phyloP scores from a whole-genome alignment of 1,140 invertebrate genomes.

The Dreissena polymorpha region DNA sequence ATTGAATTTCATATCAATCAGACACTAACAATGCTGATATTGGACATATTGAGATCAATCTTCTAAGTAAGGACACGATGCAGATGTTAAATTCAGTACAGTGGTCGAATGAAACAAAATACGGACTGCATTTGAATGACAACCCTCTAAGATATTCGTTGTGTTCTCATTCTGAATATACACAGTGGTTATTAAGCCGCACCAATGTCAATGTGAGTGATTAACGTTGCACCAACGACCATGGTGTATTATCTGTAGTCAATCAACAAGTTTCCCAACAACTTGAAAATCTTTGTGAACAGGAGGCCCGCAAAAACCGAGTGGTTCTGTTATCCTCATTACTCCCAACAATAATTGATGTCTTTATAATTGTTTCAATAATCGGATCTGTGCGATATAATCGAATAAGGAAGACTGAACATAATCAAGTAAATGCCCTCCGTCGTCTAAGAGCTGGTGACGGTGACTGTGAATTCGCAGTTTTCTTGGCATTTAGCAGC shows the following conservation, averaged over 20 bases:
- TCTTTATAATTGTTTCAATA: not conserved
- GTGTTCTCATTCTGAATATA: not conserved
- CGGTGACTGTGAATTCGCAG: slow-evolving; percentile 3
- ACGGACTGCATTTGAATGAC: not conserved
- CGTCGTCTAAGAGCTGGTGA: slow-evolving; percentile 9
- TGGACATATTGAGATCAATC: slow-evolving; percentile 5
- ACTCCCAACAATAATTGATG: not conserved
- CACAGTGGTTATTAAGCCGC: not conserved
- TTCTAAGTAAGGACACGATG: not conserved
- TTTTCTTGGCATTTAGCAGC: slow-evolving; percentile 13
- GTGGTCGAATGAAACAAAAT: not conserved
- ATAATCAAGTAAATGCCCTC: not conserved
- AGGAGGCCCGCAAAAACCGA: slow-evolving; percentile 6
- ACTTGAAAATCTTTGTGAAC: not conserved
- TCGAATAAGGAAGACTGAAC: not conserved
- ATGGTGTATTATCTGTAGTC: not conserved
- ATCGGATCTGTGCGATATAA: not conserved
- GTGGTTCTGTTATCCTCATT: not conserved
- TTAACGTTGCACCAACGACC: not conserved
- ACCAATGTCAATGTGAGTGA: not conserved
- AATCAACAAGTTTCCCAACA: not conserved
- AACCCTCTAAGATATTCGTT: slow-evolving; percentile 8
- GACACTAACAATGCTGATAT: not conserved
- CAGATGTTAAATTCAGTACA: not conserved
- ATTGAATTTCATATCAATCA: not conserved